Evolutionary conservation across 2,888 invertebrate genomes (phyloP).

Genomic region (Erebia aethiops): DNA sequence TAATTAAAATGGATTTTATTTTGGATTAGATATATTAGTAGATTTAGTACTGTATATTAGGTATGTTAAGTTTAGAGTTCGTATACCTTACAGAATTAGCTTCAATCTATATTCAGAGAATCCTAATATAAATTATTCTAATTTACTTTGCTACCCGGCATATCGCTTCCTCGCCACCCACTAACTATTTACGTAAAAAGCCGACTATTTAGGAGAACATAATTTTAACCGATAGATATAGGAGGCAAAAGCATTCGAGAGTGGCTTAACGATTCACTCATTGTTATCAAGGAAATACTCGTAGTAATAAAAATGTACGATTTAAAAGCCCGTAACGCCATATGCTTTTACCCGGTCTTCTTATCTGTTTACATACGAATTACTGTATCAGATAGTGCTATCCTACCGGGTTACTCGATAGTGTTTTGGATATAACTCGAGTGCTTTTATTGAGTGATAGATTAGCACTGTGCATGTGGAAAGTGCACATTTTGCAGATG

Average conservation of each 20-base stretch:
- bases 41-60: too few relatives aligned
- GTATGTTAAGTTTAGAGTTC: too few relatives aligned
- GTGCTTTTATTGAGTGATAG: constrained; percentile 27
- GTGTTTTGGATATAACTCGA: constrained; percentile 22
- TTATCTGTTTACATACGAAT: constrained; percentile 36
- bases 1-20: too few relatives aligned
- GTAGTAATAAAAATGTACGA: constrained; percentile 24
- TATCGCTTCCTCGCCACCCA: neutral
- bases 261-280: constrained; percentile 21
- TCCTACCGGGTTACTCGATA: constrained; percentile 27
- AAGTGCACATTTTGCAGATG: constrained; percentile 8
- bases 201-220: neutral
- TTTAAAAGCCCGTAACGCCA: constrained; percentile 29
- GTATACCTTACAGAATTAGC: too few relatives aligned
- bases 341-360: constrained; percentile 29
- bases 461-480: constrained; percentile 14
- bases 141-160: neutral
- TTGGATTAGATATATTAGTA: too few relatives aligned
- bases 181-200: neutral
- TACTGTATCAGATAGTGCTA: constrained; percentile 33
- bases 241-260: constrained; percentile 7
- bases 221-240: constrained; percentile 5
- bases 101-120: neutral
- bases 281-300: constrained; percentile 24
- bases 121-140: neutral